Evolutionary conservation across 2,113 vertebrate genomes (phyloP).

Genomic region (Myrmophylax atrothorax): DNA sequence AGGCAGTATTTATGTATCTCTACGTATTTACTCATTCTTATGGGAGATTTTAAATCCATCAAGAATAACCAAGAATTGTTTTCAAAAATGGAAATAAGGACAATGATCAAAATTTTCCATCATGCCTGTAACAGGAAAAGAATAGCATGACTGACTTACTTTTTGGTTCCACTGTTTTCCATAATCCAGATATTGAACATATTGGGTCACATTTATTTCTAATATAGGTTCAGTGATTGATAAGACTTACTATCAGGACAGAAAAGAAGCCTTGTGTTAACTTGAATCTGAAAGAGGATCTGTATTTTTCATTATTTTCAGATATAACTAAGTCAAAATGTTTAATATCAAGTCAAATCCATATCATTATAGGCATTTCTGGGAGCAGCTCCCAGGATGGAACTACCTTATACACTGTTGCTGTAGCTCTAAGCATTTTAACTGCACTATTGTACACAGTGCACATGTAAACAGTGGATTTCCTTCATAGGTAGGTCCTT

Average conservation of each 20-base stretch:
- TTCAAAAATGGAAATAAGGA: not conserved
- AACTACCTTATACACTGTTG: not conserved
- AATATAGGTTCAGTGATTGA: not conserved
- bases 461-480: not conserved
- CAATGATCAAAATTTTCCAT: not conserved
- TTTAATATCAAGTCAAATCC: not conserved
- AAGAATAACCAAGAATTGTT: not conserved
- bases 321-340: conserved; percentile 17
- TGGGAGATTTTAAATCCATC: not conserved
- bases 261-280: not conserved
- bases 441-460: not conserved
- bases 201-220: not conserved
- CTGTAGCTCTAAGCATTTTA: not conserved
- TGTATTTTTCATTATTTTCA: conserved; percentile 25
- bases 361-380: not conserved
- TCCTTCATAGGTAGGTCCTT: not conserved
- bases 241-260: not conserved
- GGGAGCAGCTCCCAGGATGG: not conserved
- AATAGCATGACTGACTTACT: not conserved
- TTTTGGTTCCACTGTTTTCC: not conserved
- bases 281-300: not conserved
- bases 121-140: not conserved
- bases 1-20: not conserved
- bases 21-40: not conserved
- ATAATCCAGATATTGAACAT: not conserved